Evolutionary conservation across 1,140 invertebrate species (phyloP).

Genomic region (Solenopsis fugax): DNA sequence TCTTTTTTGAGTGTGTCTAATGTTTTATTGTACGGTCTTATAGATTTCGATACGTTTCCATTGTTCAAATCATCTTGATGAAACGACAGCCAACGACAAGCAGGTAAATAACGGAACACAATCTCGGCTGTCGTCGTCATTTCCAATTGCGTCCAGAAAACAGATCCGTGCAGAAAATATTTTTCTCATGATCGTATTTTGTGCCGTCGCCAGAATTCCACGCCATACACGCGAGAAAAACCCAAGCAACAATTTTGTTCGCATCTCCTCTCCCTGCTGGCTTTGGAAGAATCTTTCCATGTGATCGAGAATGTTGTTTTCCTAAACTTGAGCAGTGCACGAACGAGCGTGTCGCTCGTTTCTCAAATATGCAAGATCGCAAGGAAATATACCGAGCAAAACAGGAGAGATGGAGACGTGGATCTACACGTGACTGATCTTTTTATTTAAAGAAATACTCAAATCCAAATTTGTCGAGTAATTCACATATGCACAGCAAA

Average conservation of each 20-base stretch:
- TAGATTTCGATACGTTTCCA: neutral
- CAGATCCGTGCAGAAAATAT: slow-evolving; percentile 39
- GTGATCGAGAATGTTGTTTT: slow-evolving; percentile 63
- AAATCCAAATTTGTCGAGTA: neutral
- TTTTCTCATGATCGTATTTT: slow-evolving; percentile 58
- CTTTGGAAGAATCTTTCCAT: slow-evolving; percentile 45
- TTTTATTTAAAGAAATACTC: neutral
- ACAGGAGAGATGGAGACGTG: neutral
- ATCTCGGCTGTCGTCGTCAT: slow-evolving; percentile 25
- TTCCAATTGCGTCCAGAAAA: slow-evolving; percentile 34
- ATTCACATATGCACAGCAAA: neutral
- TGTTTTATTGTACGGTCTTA: neutral
- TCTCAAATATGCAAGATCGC: slow-evolving; percentile 45
- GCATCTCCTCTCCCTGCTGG: neutral
- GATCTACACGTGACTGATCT: neutral
- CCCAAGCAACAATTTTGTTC: slow-evolving; percentile 15
- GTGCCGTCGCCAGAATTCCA: slow-evolving; percentile 27
- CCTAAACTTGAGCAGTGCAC: slow-evolving; percentile 40
- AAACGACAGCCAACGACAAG: neutral
- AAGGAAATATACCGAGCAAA: neutral
- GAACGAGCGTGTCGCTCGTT: slow-evolving; percentile 15
- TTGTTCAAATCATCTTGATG: neutral
- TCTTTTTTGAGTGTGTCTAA: no score
- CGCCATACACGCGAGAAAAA: slow-evolving; percentile 24
- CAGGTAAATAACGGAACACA: slow-evolving; percentile 37